Percentiles rank a stretch among this genome's conserved stretches.
Conservation (phyloP, 2,888 invertebrate species). For the Yponomeuta sedellus region DNA sequence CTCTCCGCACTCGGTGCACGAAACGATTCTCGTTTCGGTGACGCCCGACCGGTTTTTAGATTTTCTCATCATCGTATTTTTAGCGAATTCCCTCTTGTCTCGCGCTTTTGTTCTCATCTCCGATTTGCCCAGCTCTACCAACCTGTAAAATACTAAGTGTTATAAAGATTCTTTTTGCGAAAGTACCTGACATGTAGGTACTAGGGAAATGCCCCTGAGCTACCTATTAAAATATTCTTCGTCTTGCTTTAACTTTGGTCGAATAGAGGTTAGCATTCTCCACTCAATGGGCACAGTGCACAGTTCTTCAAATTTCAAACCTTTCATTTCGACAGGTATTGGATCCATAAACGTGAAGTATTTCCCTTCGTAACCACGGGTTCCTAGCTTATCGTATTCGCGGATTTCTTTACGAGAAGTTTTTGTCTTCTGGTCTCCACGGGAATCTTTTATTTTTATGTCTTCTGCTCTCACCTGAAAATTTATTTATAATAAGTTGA, state of each 20-base stretch:
- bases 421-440: conserved; percentile 83
- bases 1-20: conserved; percentile 88
- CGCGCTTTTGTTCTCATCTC: conserved; percentile 82
- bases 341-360: conserved; percentile 81
- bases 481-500: conserved; percentile 22
- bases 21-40: conserved; percentile 84
- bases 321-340: conserved; percentile 87
- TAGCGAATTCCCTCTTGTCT: conserved; percentile 81
- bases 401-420: conserved; percentile 83
- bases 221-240: conserved; percentile 91
- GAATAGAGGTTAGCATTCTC: conserved; percentile 92
- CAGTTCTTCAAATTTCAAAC: conserved; percentile 84
- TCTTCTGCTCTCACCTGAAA: conserved; percentile 83
- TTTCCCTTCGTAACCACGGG: conserved; percentile 76
- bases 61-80: conserved; percentile 82
- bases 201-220: background rate
- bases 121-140: conserved; percentile 88
- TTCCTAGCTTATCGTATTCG: conserved; percentile 78
- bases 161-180: too few species aligned
- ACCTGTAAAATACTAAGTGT: conserved; percentile 48
- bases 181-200: too few species aligned
- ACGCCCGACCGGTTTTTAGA: conserved; percentile 90
- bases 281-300: conserved; percentile 92
- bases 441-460: conserved; percentile 83
- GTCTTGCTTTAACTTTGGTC: conserved; percentile 89